Evolutionary conservation across 2,797 vertebrate genomes (phyloP), one percentile per base, ranked within the genome.

Genomic region (Enteromius paludinosus): DNA sequence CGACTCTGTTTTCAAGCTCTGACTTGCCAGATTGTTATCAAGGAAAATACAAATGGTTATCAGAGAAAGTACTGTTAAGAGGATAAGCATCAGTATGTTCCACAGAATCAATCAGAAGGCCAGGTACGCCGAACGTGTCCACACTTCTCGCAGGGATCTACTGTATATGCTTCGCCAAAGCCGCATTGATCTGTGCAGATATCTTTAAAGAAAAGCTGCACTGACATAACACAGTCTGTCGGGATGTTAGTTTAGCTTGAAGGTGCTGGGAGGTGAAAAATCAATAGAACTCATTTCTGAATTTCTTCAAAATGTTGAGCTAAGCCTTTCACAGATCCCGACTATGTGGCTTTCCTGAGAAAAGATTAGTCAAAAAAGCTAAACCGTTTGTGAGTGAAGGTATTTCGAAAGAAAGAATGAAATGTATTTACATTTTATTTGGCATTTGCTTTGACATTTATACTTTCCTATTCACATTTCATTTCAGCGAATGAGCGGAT

Each of bases 401-500:
- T n/a, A 33, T 49, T 49, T 30, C n/a, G 33, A 20, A 45, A 30
- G 47, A 66, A 23, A 11, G 20, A 73, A n/a, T 45, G 6, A 35
- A 14, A 28, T 41, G 59, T 25, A 83, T 78, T 4, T 30, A 43
- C 56, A 75, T 86, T 77, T 54, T 89, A 90, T 85, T 89, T 92
- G 92, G 89, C 92, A 93, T 93, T 94, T 92, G 91, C 81, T 47
- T 80, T 92, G 90, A 91, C 89, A 92, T 93, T 92, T 91, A 62
- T 62, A 88, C 38, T 89, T 88, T 89, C 90, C 88, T 88, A 87
- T 83, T 88, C 90, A 91, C 86, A 78, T 88, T 91, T 90, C 89
- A 90, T 89, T 87, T 41, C 86, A 89, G 90, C 89, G 88, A 83
- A 83, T 90, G 89, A 35, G 33, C 4, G 33, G 4, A 35, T 35